Evolutionary conservation across 2,113 vertebrate genomes (phyloP).

Genomic region (Crypturellus undulatus): DNA sequence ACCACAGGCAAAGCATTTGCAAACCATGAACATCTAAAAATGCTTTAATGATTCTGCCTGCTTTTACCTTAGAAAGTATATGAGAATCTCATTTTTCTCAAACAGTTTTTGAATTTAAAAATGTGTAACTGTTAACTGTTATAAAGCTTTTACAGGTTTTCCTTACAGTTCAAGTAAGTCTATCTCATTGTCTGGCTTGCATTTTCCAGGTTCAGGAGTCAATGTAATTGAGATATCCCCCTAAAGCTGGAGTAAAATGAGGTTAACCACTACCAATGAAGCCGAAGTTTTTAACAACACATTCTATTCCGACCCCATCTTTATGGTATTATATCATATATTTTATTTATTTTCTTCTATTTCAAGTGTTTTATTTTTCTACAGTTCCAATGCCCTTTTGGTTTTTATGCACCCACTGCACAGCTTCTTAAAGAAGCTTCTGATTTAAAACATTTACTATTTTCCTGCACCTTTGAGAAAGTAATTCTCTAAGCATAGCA

Average conservation of each 20-base stretch:
- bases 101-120: not conserved
- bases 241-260: not conserved
- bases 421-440: not conserved
- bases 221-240: not conserved
- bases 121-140: not conserved
- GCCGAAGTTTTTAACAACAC: not conserved
- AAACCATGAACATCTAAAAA: not conserved
- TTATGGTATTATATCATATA: not conserved
- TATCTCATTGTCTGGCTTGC: not conserved
- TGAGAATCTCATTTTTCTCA: not conserved
- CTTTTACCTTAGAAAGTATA: not conserved
- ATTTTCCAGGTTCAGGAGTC: not conserved
- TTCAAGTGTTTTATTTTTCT: not conserved
- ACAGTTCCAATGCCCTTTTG: not conserved
- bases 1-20: not conserved
- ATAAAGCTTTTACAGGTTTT: not conserved
- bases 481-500: not conserved
- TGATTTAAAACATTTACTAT: not conserved
- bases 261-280: not conserved
- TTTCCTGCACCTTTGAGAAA: not conserved
- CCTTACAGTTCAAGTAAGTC: not conserved
- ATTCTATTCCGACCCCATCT: not conserved
- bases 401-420: not conserved
- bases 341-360: not conserved
- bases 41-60: not conserved